Percentiles rank a stretch among this genome's conserved stretches.
Evolutionary conservation across 1,140 invertebrate species (phyloP).

Genomic region (Drosophila serrata): DNA sequence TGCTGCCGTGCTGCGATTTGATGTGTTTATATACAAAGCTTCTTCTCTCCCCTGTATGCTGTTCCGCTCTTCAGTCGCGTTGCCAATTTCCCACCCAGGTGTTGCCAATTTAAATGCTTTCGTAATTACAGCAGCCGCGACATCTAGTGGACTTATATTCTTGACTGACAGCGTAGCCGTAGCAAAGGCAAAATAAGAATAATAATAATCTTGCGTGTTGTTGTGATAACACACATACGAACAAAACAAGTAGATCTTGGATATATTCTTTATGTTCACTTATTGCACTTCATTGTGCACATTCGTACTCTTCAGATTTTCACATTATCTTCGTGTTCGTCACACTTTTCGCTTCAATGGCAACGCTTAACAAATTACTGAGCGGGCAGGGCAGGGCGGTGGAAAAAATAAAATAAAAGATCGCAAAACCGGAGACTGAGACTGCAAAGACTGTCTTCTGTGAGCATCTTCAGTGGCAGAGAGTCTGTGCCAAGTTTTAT

Average conservation of each 20-base stretch:
- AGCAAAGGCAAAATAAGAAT: slow-evolving; percentile 14
- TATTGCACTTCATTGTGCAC: slow-evolving; percentile 13
- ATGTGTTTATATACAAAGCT: slow-evolving; percentile 62
- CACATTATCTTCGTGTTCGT: slow-evolving; percentile 70
- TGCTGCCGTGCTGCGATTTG: slow-evolving; percentile 67
- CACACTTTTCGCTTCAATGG: slow-evolving; percentile 73
- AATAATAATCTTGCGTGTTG: slow-evolving; percentile 34
- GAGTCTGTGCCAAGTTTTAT: slow-evolving; percentile 51
- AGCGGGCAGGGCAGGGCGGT: slow-evolving; percentile 24
- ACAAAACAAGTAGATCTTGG: slow-evolving; percentile 40
- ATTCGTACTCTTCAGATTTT: slow-evolving; percentile 34
- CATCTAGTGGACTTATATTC: slow-evolving; percentile 18
- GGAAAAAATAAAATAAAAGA: slow-evolving; percentile 1
- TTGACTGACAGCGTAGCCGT: slow-evolving; percentile 24
- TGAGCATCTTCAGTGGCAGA: slow-evolving; percentile 36
- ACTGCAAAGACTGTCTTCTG: slow-evolving; percentile 15
- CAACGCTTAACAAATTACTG: slow-evolving; percentile 66
- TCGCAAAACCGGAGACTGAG: slow-evolving; percentile 4
- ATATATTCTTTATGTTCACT: slow-evolving; percentile 18
- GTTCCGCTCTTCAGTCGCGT: slow-evolving; percentile 24
- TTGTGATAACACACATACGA: slow-evolving; percentile 42
- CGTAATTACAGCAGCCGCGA: slow-evolving; percentile 51
- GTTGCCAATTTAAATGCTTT: slow-evolving; percentile 79
- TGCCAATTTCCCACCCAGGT: slow-evolving; percentile 74
- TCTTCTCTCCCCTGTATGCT: slow-evolving; percentile 1